Evolutionary conservation across 2,113 vertebrate species (phyloP).

Genomic region (Riparia riparia): DNA sequence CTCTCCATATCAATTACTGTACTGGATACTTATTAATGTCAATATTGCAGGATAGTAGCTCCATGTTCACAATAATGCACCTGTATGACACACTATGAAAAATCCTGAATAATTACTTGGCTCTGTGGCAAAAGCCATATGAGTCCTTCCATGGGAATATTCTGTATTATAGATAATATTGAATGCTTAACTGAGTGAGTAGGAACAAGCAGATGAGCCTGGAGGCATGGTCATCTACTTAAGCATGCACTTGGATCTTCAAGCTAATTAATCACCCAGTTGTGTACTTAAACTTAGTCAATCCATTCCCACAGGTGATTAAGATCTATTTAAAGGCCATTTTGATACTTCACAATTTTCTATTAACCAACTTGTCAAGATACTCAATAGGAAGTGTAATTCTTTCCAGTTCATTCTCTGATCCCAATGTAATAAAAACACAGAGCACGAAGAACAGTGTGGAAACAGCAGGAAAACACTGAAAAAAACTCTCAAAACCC

Average conservation of each 20-base stretch:
- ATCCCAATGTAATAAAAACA: background rate
- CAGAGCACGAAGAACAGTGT: background rate
- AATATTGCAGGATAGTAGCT: background rate
- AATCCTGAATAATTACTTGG: background rate
- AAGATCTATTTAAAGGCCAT: slow-evolving; percentile 66
- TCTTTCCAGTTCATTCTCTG: background rate
- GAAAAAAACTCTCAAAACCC: background rate
- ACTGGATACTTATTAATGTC: background rate
- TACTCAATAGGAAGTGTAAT: background rate
- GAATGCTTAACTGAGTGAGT: slow-evolving; percentile 71
- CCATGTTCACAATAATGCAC: background rate
- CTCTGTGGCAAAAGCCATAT: slow-evolving; percentile 46
- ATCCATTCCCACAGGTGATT: slow-evolving; percentile 67
- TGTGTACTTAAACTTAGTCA: slow-evolving; percentile 68
- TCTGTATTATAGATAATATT: slow-evolving; percentile 58
- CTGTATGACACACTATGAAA: background rate
- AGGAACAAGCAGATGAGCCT: slow-evolving; percentile 66
- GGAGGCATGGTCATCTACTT: slow-evolving; percentile 70
- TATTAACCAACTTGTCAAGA: slow-evolving; percentile 48
- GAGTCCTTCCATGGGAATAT: slow-evolving; percentile 51
- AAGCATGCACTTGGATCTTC: slow-evolving; percentile 70
- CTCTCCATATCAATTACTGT: background rate
- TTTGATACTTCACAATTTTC: slow-evolving; percentile 59
- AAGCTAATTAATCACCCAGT: slow-evolving; percentile 74
- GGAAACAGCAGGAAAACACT: background rate